A percentile compares a stretch with the other conserved stretches of the same genome.
Evolutionary conservation across 2,888 invertebrate genomes (phyloP).

Genomic region (Teleogryllus oceanicus): DNA sequence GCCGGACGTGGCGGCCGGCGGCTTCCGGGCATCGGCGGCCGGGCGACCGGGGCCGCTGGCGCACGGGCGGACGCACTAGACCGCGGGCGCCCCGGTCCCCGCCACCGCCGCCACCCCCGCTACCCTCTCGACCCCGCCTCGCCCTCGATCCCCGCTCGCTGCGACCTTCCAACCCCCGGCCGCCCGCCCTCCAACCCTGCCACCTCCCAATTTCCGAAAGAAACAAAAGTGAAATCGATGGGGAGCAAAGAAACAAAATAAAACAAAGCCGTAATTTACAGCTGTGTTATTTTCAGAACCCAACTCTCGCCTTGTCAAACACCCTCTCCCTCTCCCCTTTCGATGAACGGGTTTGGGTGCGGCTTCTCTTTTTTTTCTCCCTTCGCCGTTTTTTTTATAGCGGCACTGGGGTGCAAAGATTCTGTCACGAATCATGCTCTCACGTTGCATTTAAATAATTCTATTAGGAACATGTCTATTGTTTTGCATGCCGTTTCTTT

Average conservation of each 20-base stretch:
- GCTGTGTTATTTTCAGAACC: background rate
- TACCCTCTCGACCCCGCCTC: background rate
- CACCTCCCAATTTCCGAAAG: background rate
- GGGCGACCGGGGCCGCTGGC: background rate
- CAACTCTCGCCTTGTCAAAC: background rate
- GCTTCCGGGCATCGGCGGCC: background rate
- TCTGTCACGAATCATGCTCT: background rate
- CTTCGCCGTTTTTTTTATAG: background rate
- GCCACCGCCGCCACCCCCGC: background rate
- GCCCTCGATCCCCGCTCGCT: background rate
- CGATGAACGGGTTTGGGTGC: background rate
- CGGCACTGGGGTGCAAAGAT: background rate
- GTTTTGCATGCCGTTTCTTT: slow-evolving; percentile 18
- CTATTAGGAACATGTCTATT: background rate
- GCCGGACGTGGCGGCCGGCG: background rate
- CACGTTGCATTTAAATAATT: background rate
- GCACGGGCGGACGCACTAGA: background rate
- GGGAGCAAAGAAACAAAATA: background rate
- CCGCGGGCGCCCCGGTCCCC: background rate
- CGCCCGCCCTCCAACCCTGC: background rate
- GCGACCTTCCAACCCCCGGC: background rate
- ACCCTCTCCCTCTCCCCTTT: background rate
- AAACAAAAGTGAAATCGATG: background rate
- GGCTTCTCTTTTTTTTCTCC: background rate
- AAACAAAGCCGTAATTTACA: background rate